Percentiles rank a stretch among this genome's conserved stretches.
These are phyloP conservation scores for Sphenopsis melanotis DNA, from an alignment of 2,797 vertebrate genomes.

Conservation along the genomic window DNA sequence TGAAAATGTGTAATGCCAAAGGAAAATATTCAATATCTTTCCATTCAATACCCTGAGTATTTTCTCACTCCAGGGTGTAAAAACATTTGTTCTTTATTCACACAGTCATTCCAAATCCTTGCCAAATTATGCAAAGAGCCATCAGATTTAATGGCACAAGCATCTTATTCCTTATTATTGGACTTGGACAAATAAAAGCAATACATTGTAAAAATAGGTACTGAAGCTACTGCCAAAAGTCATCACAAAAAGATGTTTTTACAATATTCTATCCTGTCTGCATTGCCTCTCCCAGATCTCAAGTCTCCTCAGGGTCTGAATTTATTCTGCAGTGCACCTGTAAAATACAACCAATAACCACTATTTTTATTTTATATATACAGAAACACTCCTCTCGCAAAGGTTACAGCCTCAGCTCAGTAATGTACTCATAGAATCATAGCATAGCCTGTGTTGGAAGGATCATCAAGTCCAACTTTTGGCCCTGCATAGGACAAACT, in stretches of 20 bases:
- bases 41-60: background rate
- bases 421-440: background rate
- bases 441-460: background rate
- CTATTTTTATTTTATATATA: background rate
- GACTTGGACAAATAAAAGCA: slow-evolving; percentile 21
- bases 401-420: background rate
- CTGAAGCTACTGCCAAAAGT: background rate
- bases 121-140: slow-evolving; percentile 39
- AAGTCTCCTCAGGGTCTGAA: background rate
- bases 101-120: background rate
- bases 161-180: background rate
- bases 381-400: fast-evolving
- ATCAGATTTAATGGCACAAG: slow-evolving; percentile 9
- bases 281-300: background rate
- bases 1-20: background rate
- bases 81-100: slow-evolving; percentile 48
- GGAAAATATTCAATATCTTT: slow-evolving; percentile 28
- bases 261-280: background rate
- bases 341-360: background rate
- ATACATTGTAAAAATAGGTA: background rate
- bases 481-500: background rate
- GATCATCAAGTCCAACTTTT: background rate
- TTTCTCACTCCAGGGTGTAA: slow-evolving; percentile 33
- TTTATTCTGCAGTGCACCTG: background rate
- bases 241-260: background rate